Percentiles rank a stretch among this genome's conserved stretches.
These are phyloP conservation scores for Spodoptera frugiperda DNA, from an alignment of 1,140 invertebrate species.

Conservation along the genomic window DNA sequence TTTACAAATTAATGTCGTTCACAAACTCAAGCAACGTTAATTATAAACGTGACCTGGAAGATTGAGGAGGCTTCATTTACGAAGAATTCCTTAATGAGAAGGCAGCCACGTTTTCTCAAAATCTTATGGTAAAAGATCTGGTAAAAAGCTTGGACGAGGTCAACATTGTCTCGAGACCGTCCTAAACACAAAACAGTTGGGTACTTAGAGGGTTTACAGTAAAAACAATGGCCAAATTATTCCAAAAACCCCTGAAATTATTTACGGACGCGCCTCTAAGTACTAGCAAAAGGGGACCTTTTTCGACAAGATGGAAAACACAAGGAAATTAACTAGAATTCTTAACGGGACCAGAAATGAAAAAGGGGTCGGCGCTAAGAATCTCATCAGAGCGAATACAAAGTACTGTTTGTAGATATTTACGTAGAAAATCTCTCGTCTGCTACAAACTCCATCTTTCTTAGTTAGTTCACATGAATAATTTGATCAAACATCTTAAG, in stretches of 20 bases:
- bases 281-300: slow-evolving; percentile 12
- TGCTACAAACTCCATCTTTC: neutral
- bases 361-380: slow-evolving; percentile 25
- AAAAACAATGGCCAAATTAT: slow-evolving; percentile 37
- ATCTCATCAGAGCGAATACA: slow-evolving; percentile 13
- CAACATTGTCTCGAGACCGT: neutral
- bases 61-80: neutral
- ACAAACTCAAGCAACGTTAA: slow-evolving; percentile 46
- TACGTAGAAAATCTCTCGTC: slow-evolving; percentile 8
- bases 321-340: slow-evolving; percentile 33
- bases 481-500: neutral
- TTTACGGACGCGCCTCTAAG: slow-evolving; percentile 15
- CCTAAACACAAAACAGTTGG: slow-evolving; percentile 25
- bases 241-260: slow-evolving; percentile 30
- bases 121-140: slow-evolving; percentile 15
- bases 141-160: slow-evolving; percentile 20
- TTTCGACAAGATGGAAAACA: slow-evolving; percentile 26
- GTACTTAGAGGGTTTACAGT: slow-evolving; percentile 7
- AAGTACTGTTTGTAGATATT: neutral
- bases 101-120: slow-evolving; percentile 13
- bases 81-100: neutral
- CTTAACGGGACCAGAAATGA: slow-evolving; percentile 30
- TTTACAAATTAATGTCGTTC: slow-evolving; percentile 28
- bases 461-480: slow-evolving; percentile 3
- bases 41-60: slow-evolving; percentile 50